Base-by-base conservation (phyloP, 2,797 vertebrate species). In the Catharus ustulatus region DNA sequence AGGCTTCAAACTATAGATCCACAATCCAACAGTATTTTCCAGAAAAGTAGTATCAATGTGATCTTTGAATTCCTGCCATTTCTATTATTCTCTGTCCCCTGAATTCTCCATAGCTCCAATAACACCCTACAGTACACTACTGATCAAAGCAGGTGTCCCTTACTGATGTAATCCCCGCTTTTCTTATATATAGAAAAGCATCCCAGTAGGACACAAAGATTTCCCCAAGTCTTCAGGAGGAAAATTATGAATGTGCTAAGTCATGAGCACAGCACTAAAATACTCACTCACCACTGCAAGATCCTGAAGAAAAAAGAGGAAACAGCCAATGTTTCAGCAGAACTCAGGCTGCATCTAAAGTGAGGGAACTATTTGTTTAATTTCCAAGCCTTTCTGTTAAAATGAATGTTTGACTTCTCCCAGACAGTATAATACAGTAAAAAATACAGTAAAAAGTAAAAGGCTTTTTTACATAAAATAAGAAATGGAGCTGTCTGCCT, bases 381-480 rank as follows among this genome's bases (percentile, higher is more conserved):
- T 78, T 90, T 83, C 46, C 68, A 91, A 91, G 42, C 58, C 17
- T 59, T 93, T 76, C 91, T 78, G 64, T 58, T 90, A 42, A 94
- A 82, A 83, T 63, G 18, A 90, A 82, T 16, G 26, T 81, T 90
- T 89, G 49, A 85, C 75, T 90, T 94, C 69, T 74, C 36, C 40
- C 78, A 89, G 26, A 48, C 11, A 55, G 15, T 40, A 40, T 40
- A 40, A 14, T 40, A 40, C 40, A 40, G 40, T 40, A 40, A 40
- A 32, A 69, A 94, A 86, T 81, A 81, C 3, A 81, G 82, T 43
- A 85, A 83, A 81, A 76, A 92, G 80, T 68, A 84, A 92, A 93
- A 45, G 58, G 16, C 8, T 77, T 92, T 83, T 86, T 89, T 69
- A 81, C 46, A 75, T 91, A 81, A 77, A 84, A 66, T 85, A 87